phyloP scores from a whole-genome alignment of 2,113 vertebrate species.

The Vimba vimba region DNA sequence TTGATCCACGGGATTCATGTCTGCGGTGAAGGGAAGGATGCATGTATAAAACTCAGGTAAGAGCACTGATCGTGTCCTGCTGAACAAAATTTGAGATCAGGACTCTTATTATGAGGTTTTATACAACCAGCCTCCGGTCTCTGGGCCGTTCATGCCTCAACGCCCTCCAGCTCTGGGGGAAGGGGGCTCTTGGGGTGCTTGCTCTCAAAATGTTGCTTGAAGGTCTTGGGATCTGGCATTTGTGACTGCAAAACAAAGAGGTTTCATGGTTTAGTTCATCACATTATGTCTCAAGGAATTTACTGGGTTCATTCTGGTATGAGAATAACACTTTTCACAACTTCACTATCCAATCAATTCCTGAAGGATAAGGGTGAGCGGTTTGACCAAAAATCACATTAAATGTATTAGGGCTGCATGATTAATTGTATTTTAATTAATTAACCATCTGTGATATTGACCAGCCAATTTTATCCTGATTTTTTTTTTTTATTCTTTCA shows the following conservation, averaged over 20 bases:
- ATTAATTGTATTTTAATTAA: background rate
- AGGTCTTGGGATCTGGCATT: conserved; percentile 63
- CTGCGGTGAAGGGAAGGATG: background rate
- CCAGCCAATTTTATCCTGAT: background rate
- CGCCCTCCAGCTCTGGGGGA: conserved; percentile 66
- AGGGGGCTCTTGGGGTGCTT: conserved; percentile 60
- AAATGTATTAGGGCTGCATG: background rate
- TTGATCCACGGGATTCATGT: conserved; percentile 25
- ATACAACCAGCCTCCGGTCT: conserved; percentile 10
- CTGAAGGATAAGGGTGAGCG: background rate
- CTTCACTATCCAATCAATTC: background rate
- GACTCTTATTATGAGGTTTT: conserved; percentile 11
- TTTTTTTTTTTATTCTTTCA: too few species aligned
- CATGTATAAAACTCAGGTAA: conserved; percentile 23
- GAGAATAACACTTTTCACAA: background rate
- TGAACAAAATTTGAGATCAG: conserved; percentile 16
- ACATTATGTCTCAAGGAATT: background rate
- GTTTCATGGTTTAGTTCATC: background rate
- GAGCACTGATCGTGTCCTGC: background rate
- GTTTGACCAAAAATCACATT: background rate
- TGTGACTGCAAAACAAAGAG: conserved; percentile 46
- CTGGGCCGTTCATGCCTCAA: conserved; percentile 63
- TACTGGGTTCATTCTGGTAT: background rate
- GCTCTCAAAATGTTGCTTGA: conserved; percentile 62
- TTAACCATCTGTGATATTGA: background rate